Evolutionary conservation across 2,888 invertebrate genomes (phyloP).

Genomic region (Liodrosophila aerea): DNA sequence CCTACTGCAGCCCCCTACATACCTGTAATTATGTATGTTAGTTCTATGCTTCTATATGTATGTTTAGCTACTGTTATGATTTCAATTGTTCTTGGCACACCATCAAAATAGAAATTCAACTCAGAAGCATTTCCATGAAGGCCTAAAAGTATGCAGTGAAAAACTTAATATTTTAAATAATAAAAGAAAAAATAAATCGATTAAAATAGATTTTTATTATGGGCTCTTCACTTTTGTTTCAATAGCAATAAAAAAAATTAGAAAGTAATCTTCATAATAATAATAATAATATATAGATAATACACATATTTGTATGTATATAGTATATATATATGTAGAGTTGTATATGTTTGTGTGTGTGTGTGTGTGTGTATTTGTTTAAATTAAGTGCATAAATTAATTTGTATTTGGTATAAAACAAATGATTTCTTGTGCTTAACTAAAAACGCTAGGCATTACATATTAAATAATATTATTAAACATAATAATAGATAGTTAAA

Average conservation of each 20-base stretch:
- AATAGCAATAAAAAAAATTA: constrained; percentile 29
- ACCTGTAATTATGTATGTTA: constrained; percentile 3
- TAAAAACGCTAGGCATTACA: constrained; percentile 65
- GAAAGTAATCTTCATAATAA: constrained; percentile 24
- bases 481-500: constrained; percentile 35
- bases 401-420: constrained; percentile 73
- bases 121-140: background rate
- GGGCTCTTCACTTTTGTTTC: constrained; percentile 22
- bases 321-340: constrained; percentile 22
- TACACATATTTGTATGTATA: constrained; percentile 52
- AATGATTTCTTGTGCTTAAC: constrained; percentile 57
- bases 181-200: constrained; percentile 1
- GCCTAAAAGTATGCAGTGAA: constrained; percentile 19
- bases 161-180: background rate
- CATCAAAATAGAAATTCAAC: constrained; percentile 11
- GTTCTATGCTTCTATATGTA: constrained; percentile 4
- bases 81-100: constrained; percentile 30
- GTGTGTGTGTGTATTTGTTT: constrained; percentile 32
- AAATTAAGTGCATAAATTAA: constrained; percentile 68
- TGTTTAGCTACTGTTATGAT: constrained; percentile 18
- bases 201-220: constrained; percentile 42
- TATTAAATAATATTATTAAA: constrained; percentile 54
- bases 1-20: constrained; percentile 35
- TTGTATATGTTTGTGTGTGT: constrained; percentile 34
- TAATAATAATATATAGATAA: constrained; percentile 59